Conservation (phyloP, 2,113 vertebrate species). For the Pseudopodoces humilis region DNA sequence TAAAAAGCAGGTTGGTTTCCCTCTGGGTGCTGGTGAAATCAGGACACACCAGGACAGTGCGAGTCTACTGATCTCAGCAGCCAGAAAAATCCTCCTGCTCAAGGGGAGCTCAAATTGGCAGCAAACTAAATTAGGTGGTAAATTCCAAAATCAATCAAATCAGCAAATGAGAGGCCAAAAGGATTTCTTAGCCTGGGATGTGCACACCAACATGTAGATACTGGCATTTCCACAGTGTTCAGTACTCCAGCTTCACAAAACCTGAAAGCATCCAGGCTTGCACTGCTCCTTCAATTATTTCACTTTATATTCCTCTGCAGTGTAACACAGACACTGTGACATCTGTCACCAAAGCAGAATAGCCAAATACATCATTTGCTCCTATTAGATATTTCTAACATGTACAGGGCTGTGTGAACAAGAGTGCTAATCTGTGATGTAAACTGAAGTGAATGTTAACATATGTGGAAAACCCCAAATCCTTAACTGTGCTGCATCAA, state of each 20-base stretch:
- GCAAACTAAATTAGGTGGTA: background rate
- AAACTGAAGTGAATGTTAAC: background rate
- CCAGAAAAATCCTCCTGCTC: background rate
- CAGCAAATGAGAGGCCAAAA: background rate
- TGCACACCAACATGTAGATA: background rate
- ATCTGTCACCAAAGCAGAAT: background rate
- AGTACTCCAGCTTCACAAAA: background rate
- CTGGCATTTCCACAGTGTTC: background rate
- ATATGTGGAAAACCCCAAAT: background rate
- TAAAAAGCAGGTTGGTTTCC: background rate
- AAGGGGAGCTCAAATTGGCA: background rate
- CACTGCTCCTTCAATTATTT: background rate
- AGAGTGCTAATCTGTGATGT: background rate
- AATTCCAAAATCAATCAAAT: background rate
- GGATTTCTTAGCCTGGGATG: background rate
- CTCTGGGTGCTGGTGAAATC: background rate
- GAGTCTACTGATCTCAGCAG: background rate
- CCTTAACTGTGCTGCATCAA: background rate
- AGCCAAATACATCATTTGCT: background rate
- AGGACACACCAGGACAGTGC: background rate
- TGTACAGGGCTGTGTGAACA: background rate
- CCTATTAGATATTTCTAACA: background rate
- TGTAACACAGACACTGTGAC: background rate
- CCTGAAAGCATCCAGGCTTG: background rate
- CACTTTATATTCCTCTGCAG: background rate